phyloP scores from a whole-genome alignment of 2,888 invertebrate species.

The Protonemura montana region DNA sequence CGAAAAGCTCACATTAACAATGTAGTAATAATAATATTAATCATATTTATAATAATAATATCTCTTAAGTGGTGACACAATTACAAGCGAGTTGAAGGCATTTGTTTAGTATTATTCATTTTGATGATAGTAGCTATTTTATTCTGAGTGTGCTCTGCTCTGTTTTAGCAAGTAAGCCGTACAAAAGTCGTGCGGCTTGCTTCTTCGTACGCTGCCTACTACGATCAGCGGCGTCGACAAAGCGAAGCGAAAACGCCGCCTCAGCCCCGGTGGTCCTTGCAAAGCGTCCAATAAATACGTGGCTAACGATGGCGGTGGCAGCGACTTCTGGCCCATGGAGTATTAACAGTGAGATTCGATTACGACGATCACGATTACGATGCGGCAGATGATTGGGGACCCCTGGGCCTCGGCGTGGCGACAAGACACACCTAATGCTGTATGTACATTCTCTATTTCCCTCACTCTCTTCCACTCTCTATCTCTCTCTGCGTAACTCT shows the following conservation, averaged over 20 bases:
- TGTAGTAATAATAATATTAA: neutral
- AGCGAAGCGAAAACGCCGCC: neutral
- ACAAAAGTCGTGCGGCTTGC: neutral
- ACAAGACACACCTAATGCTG: slow-evolving; percentile 1
- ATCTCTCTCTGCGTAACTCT: neutral
- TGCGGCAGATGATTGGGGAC: neutral
- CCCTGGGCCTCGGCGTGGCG: neutral
- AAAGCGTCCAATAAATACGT: neutral
- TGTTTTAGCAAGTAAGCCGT: neutral
- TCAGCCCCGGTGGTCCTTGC: neutral
- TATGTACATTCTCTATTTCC: neutral
- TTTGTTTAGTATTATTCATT: neutral
- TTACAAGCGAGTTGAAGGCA: slow-evolving; percentile 1
- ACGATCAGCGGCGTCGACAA: slow-evolving; percentile 7
- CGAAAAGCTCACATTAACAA: slow-evolving; percentile 12
- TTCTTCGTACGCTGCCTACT: neutral
- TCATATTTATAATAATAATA: neutral
- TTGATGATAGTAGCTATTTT: slow-evolving; percentile 1
- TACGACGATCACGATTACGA: neutral
- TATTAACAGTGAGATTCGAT: slow-evolving; percentile 2
- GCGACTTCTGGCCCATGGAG: neutral
- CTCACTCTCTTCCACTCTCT: neutral
- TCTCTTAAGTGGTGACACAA: slow-evolving; percentile 12
- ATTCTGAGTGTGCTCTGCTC: slow-evolving; percentile 12
- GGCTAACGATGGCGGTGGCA: neutral